A percentile compares a stretch with the other conserved stretches of the same genome.
Conservation (phyloP, 2,888 invertebrate species). For the Gibbula magus region DNA sequence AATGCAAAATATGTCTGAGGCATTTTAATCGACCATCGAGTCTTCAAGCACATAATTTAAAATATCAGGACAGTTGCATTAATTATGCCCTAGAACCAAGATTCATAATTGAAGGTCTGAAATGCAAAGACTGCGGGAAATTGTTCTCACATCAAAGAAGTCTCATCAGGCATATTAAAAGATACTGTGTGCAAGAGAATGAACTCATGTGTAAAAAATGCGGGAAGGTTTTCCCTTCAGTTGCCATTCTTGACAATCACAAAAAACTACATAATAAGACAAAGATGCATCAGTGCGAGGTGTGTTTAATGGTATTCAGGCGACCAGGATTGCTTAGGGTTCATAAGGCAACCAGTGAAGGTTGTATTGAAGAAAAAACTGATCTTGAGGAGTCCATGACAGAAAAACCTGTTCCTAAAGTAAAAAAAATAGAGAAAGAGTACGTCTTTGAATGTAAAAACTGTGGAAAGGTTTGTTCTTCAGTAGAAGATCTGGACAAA, state of each 20-base stretch:
- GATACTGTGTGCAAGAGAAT: not conserved
- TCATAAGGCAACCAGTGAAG: too few relatives aligned
- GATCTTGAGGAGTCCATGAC: too few relatives aligned
- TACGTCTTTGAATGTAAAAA: not conserved
- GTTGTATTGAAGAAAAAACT: too few relatives aligned
- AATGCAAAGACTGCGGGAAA: not conserved
- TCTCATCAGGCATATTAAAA: not conserved
- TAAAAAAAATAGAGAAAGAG: not conserved
- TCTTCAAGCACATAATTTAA: not conserved
- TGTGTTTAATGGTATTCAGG: too few relatives aligned
- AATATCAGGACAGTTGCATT: not conserved
- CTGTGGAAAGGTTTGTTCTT: not conserved
- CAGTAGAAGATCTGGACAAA: not conserved
- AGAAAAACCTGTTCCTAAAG: too few relatives aligned
- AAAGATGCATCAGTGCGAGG: too few relatives aligned
- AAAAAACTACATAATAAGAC: too few relatives aligned
- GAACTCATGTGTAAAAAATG: not conserved
- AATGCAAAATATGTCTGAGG: not conserved
- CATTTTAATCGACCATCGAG: not conserved
- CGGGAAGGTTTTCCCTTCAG: not conserved
- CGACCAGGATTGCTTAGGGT: too few relatives aligned
- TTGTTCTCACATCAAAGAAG: not conserved
- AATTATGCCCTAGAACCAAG: too few relatives aligned
- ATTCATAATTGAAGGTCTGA: too few relatives aligned
- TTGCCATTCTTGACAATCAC: not conserved